Percentiles rank a stretch among this genome's conserved stretches.
Evolutionary conservation across 2,888 invertebrate genomes (phyloP).

Genomic region (Hetaerina titia): DNA sequence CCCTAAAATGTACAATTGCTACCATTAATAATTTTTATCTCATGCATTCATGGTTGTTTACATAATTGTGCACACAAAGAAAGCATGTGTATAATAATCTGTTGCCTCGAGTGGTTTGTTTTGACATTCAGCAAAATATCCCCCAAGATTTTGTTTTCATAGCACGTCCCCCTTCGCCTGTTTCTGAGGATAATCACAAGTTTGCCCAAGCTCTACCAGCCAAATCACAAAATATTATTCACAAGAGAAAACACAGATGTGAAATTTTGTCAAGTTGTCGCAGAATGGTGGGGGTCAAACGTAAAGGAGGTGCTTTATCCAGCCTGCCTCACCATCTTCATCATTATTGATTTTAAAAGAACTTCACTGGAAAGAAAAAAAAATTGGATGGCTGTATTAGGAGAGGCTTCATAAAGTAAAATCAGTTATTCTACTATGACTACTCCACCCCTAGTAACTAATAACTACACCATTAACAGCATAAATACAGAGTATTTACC

Average conservation of each 20-base stretch:
- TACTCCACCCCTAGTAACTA: conserved; percentile 28
- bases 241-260: not conserved
- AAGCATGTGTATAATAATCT: no score
- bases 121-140: no score
- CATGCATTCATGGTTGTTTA: no score
- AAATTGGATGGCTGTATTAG: conserved; percentile 59
- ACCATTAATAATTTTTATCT: no score
- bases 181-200: not conserved
- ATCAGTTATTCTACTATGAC: not conserved
- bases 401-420: conserved; percentile 36
- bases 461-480: not conserved
- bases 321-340: conserved; percentile 45
- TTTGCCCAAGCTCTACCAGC: not conserved
- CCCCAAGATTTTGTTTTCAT: not conserved
- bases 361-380: conserved; percentile 65
- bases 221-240: not conserved
- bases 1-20: no score
- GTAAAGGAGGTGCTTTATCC: conserved; percentile 53
- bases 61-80: no score
- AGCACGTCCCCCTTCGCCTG: not conserved
- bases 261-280: not conserved
- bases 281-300: conserved; percentile 34
- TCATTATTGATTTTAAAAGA: conserved; percentile 58
- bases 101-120: no score
- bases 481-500: not conserved